These are phyloP conservation scores for Holacanthus passer DNA, from an alignment of 2,113 vertebrate species.

Conservation along the genomic window DNA sequence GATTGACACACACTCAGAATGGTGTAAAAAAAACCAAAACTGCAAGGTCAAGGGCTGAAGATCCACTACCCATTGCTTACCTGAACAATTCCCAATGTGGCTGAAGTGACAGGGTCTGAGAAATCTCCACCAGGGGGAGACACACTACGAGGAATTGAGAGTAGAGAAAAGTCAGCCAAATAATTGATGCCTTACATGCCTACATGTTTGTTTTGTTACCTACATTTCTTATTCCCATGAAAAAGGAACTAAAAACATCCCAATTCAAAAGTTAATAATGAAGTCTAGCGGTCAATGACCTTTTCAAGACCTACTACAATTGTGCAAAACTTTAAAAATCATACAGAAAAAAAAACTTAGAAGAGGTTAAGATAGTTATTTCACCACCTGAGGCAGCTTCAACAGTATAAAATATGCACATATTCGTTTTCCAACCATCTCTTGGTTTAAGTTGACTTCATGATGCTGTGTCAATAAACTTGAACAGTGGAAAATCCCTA, in stretches of 20 bases:
- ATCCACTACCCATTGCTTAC: slow-evolving; percentile 51
- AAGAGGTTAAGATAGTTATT: neutral
- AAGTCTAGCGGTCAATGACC: neutral
- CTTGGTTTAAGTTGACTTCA: too few relatives aligned
- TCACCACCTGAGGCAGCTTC: neutral
- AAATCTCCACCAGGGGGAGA: slow-evolving; percentile 98
- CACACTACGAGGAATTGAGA: slow-evolving; percentile 84
- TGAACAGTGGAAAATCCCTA: too few relatives aligned
- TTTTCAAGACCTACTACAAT: neutral
- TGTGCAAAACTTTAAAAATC: neutral
- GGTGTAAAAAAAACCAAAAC: neutral
- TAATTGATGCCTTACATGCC: neutral
- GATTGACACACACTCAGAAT: neutral
- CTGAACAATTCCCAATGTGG: slow-evolving; percentile 97
- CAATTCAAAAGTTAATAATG: too few relatives aligned
- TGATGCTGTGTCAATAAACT: neutral
- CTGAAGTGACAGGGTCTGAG: slow-evolving; percentile 98
- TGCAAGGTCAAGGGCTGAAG: neutral
- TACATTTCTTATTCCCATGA: too few relatives aligned
- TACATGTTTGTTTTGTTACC: too few relatives aligned
- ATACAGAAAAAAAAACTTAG: neutral
- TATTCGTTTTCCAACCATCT: neutral
- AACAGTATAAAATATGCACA: neutral
- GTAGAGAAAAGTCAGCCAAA: neutral
- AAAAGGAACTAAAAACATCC: too few relatives aligned